These are phyloP conservation scores for Lemur catta DNA, from an alignment of 2,797 vertebrate genomes.

Conservation along the genomic window DNA sequence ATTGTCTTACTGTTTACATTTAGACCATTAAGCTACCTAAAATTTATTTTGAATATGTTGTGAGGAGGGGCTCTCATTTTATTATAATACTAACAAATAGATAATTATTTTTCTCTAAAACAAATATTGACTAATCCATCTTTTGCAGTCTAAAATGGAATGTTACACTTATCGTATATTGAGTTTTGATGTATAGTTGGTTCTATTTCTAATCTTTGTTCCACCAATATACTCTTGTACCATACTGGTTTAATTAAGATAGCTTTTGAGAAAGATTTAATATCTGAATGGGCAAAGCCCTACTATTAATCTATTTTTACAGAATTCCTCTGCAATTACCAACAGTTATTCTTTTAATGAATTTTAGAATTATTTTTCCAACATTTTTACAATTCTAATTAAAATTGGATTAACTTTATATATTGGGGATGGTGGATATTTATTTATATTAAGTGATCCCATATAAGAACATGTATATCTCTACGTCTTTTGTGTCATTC, in stretches of 20 bases:
- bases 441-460: slow-evolving; percentile 32
- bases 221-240: neutral
- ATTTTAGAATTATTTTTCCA: slow-evolving; percentile 38
- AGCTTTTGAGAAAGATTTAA: slow-evolving; percentile 36
- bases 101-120: slow-evolving; percentile 9
- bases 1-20: slow-evolving; percentile 3
- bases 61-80: neutral
- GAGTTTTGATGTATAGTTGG: neutral
- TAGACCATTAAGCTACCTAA: neutral
- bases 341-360: neutral
- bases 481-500: neutral
- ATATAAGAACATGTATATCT: neutral
- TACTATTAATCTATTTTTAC: neutral
- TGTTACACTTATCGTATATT: neutral
- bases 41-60: neutral
- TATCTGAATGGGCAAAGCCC: neutral
- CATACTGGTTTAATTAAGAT: slow-evolving; percentile 17
- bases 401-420: slow-evolving; percentile 6
- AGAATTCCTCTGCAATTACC: slow-evolving; percentile 11
- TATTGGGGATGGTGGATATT: neutral
- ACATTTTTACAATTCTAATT: slow-evolving; percentile 15
- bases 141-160: neutral
- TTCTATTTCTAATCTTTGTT: slow-evolving; percentile 34
- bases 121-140: neutral
- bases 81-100: neutral